These are phyloP conservation scores for Drosophila limbata DNA, from an alignment of 2,888 invertebrate genomes.

Conservation along the genomic window DNA sequence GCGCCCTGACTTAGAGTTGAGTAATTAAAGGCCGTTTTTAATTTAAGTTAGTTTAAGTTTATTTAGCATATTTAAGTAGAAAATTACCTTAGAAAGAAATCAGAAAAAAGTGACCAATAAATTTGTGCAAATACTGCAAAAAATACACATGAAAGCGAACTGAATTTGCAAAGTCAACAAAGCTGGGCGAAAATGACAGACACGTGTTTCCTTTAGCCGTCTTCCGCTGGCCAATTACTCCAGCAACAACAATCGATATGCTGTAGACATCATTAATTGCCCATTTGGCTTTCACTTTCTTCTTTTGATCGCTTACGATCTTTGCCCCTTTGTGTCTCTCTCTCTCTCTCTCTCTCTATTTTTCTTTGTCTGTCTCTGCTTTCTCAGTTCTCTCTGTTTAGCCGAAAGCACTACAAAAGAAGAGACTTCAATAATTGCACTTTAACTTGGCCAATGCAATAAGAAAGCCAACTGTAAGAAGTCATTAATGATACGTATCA, in stretches of 20 bases:
- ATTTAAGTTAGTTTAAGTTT: conserved; percentile 25
- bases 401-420: conserved; percentile 10
- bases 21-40: conserved; percentile 30
- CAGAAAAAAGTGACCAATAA: conserved; percentile 34
- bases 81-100: conserved; percentile 41
- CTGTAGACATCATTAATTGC: conserved; percentile 52
- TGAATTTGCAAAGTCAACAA: conserved; percentile 9
- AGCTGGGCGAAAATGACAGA: conserved; percentile 34
- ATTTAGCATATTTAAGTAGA: conserved; percentile 58
- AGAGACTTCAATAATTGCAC: conserved; percentile 37
- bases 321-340: conserved; percentile 8
- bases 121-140: conserved; percentile 8
- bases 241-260: conserved; percentile 32
- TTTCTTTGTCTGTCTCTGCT: conserved; percentile 1
- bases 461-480: conserved; percentile 33
- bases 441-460: conserved; percentile 26
- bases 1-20: conserved; percentile 6
- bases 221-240: conserved; percentile 32
- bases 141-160: neutral
- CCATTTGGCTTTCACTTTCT: conserved; percentile 56
- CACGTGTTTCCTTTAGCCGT: conserved; percentile 39
- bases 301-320: conserved; percentile 33
- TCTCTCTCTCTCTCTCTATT: neutral
- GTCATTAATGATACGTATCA: conserved; percentile 9
- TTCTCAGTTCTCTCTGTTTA: neutral